These are phyloP conservation scores for Encarsia formosa DNA, from an alignment of 2,888 invertebrate species.

Conservation along the genomic window DNA sequence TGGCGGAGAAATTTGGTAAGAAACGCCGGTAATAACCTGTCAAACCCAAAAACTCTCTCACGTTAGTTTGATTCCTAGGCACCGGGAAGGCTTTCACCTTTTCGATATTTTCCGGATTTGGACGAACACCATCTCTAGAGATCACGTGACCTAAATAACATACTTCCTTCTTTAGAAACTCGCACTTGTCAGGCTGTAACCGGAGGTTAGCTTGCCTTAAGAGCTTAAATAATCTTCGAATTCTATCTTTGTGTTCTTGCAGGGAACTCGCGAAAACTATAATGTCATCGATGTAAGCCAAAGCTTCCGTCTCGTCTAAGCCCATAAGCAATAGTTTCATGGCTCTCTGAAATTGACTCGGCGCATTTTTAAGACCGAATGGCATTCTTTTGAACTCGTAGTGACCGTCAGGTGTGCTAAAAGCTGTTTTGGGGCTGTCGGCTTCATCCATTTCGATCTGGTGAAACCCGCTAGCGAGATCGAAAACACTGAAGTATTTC, in stretches of 20 bases:
- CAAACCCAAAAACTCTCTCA: neutral
- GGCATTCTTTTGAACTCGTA: neutral
- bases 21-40: neutral
- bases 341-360: neutral
- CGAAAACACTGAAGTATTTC: neutral
- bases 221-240: neutral
- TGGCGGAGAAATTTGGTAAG: slow-evolving; percentile 10
- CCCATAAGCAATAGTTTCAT: neutral
- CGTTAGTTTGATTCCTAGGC: neutral
- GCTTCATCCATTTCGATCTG: neutral
- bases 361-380: neutral
- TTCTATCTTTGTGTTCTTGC: neutral
- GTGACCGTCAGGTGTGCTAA: neutral
- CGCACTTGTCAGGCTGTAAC: neutral
- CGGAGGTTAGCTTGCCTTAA: neutral
- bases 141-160: too few relatives aligned
- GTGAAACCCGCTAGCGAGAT: neutral
- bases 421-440: neutral
- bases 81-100: neutral
- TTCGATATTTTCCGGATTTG: too few relatives aligned
- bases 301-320: neutral
- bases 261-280: neutral
- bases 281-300: slow-evolving; percentile 1
- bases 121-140: neutral
- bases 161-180: too few relatives aligned